These are phyloP conservation scores for Gobius niger DNA, from an alignment of 2,113 vertebrate genomes.

Conservation along the genomic window DNA sequence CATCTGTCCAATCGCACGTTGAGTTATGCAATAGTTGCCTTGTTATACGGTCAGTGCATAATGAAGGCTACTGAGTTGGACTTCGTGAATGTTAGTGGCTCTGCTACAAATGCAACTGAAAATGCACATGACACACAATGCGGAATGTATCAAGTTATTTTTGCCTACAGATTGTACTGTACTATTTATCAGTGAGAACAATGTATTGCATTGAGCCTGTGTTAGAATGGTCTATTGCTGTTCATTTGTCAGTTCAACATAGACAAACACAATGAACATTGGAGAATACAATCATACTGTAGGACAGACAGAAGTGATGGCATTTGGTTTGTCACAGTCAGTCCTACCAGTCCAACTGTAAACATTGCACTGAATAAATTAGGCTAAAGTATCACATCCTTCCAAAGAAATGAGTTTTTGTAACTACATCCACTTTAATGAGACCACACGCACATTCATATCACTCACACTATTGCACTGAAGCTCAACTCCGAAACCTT, in stretches of 20 bases:
- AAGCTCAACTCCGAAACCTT: constrained; percentile 50
- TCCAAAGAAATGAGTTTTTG: constrained; percentile 44
- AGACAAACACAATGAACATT: constrained; percentile 48
- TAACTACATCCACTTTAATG: constrained; percentile 44
- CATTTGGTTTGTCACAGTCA: constrained; percentile 58
- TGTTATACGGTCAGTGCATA: constrained; percentile 48
- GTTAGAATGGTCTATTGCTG: constrained; percentile 63
- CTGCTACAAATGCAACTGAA: constrained; percentile 56
- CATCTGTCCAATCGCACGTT: constrained; percentile 16
- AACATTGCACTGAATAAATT: constrained; percentile 67
- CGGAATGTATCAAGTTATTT: constrained; percentile 11
- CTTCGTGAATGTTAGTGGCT: constrained; percentile 24
- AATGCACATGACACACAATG: constrained; percentile 21
- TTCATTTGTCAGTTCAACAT: constrained; percentile 43
- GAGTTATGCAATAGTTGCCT: constrained; percentile 24
- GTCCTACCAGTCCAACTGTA: constrained; percentile 60
- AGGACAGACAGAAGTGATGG: constrained; percentile 50
- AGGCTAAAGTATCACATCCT: constrained; percentile 6
- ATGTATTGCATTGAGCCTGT: constrained; percentile 42
- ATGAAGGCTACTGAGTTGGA: constrained; percentile 40
- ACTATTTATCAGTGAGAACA: not conserved
- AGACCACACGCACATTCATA: constrained; percentile 35
- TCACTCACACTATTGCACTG: constrained; percentile 60
- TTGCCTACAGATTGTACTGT: constrained; percentile 1
- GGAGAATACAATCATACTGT: constrained; percentile 52